Evolutionary conservation across 2,113 vertebrate genomes (phyloP).

Genomic region (Fukomys damarensis): DNA sequence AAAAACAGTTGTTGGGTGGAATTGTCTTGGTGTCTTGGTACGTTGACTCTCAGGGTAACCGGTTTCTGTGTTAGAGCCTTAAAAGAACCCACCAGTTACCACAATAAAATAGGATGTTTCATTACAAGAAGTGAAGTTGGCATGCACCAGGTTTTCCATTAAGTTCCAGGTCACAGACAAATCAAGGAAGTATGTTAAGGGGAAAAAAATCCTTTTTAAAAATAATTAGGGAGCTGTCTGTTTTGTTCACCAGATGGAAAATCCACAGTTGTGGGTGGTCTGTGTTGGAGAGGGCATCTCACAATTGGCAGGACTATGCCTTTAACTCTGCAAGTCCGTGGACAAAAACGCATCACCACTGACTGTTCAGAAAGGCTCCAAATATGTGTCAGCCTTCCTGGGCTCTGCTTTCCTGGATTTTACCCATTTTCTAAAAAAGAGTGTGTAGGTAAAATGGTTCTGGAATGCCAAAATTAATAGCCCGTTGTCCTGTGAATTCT

Average conservation of each 20-base stretch:
- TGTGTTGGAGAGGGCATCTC: slow-evolving; percentile 89
- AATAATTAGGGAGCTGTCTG: slow-evolving; percentile 93
- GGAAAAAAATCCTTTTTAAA: slow-evolving; percentile 88
- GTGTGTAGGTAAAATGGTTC: slow-evolving; percentile 66
- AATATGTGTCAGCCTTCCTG: slow-evolving; percentile 78
- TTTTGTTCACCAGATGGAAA: slow-evolving; percentile 93
- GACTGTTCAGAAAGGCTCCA: slow-evolving; percentile 83
- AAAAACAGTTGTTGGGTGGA: slow-evolving; percentile 82
- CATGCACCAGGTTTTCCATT: slow-evolving; percentile 89
- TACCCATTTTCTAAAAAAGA: slow-evolving; percentile 77
- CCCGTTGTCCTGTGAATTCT: slow-evolving; percentile 48
- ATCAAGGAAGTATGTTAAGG: slow-evolving; percentile 90
- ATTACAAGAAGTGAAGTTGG: slow-evolving; percentile 89
- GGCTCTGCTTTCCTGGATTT: slow-evolving; percentile 80
- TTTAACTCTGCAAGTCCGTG: slow-evolving; percentile 89
- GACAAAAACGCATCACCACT: slow-evolving; percentile 87
- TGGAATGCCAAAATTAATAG: slow-evolving; percentile 1
- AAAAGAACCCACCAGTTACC: slow-evolving; percentile 80
- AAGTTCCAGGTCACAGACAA: slow-evolving; percentile 91
- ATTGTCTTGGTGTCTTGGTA: slow-evolving; percentile 82
- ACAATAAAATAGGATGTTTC: slow-evolving; percentile 88
- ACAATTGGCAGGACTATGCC: slow-evolving; percentile 89
- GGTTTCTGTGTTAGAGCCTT: slow-evolving; percentile 84
- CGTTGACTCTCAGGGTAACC: slow-evolving; percentile 82
- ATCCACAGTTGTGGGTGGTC: slow-evolving; percentile 90